These are phyloP conservation scores for Tetragonula clypearis DNA, from an alignment of 1,140 invertebrate species.

Conservation along the genomic window DNA sequence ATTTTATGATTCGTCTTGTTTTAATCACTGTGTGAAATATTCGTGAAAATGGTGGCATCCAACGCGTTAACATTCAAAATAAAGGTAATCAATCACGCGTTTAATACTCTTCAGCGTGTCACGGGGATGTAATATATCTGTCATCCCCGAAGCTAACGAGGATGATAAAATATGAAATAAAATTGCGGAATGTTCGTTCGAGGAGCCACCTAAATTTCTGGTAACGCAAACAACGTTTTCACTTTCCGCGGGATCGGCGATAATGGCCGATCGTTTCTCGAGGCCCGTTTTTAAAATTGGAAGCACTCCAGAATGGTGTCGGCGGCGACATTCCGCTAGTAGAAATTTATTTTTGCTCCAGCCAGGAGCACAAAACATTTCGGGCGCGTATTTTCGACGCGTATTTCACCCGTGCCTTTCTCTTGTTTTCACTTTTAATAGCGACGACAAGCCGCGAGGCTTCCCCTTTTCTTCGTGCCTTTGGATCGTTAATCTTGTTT, in stretches of 20 bases:
- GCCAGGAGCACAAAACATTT: neutral
- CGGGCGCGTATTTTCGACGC: constrained; percentile 41
- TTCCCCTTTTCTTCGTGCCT: neutral
- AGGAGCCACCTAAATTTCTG: neutral
- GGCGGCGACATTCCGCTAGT: constrained; percentile 39
- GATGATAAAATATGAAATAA: neutral
- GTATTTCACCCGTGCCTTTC: neutral
- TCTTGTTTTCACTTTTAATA: constrained; percentile 19
- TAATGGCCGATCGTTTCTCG: constrained; percentile 7
- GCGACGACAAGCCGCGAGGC: neutral
- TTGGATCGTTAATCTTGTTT: neutral
- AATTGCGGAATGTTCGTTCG: neutral
- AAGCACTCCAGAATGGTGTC: constrained; percentile 56
- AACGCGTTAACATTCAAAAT: no score
- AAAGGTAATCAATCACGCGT: no score
- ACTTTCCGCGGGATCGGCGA: constrained; percentile 16
- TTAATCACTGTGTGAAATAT: no score
- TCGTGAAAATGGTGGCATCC: no score
- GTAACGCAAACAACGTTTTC: constrained; percentile 20
- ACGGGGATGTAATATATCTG: neutral
- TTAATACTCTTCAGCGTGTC: neutral
- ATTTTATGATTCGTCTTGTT: no score
- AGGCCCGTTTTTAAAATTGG: constrained; percentile 67
- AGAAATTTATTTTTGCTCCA: constrained; percentile 65
- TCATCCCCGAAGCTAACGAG: neutral